Evolutionary conservation across 2,888 invertebrate species (phyloP).

Genomic region (Mimas tiliae): DNA sequence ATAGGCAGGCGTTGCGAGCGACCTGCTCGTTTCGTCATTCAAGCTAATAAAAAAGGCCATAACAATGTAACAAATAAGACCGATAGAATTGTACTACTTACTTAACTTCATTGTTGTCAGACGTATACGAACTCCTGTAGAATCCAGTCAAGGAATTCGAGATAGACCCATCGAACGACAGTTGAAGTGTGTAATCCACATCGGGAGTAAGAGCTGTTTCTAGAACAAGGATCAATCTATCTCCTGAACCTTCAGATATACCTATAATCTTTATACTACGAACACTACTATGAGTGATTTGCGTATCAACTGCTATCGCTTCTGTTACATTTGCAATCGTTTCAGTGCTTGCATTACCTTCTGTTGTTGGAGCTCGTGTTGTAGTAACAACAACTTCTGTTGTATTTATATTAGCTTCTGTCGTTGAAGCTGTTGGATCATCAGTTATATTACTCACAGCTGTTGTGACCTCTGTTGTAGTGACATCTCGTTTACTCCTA

Average conservation of each 20-base stretch:
- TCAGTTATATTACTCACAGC: constrained; percentile 29
- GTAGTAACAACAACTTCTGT: constrained; percentile 35
- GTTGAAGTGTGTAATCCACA: constrained; percentile 82
- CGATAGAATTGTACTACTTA: constrained; percentile 47
- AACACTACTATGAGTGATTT: constrained; percentile 70
- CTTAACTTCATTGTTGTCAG: constrained; percentile 74
- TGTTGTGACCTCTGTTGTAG: constrained; percentile 34
- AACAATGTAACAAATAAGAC: neutral
- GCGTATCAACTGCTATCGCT: constrained; percentile 49
- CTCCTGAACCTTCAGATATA: constrained; percentile 62
- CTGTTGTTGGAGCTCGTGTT: constrained; percentile 30
- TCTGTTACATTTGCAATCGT: constrained; percentile 25
- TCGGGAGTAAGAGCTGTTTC: constrained; percentile 70
- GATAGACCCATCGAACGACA: constrained; percentile 82
- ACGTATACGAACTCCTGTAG: constrained; percentile 87
- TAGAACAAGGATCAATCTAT: constrained; percentile 61
- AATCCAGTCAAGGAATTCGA: constrained; percentile 87
- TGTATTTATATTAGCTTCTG: constrained; percentile 31
- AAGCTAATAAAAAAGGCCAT: no score
- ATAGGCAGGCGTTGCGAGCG: no score
- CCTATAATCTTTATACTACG: constrained; percentile 65
- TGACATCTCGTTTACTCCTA: constrained; percentile 54
- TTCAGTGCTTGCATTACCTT: constrained; percentile 15
- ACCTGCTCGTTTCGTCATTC: no score
- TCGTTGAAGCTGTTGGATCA: constrained; percentile 33